phyloP scores from a whole-genome alignment of 1,140 invertebrate genomes.

The Tachypleus tridentatus region DNA sequence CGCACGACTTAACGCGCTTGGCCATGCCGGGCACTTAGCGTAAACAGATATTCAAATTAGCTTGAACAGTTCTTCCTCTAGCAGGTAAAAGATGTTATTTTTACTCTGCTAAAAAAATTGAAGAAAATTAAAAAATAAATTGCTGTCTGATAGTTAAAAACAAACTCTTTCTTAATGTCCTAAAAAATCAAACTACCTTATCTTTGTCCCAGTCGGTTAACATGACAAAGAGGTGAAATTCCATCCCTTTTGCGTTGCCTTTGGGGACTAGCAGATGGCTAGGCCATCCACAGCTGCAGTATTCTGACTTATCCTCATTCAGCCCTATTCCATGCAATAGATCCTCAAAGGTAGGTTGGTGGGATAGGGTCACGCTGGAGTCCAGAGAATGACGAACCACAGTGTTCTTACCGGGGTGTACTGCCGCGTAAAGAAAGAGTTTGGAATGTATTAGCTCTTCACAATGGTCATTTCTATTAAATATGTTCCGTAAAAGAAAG shows the following conservation, averaged over 20 bases:
- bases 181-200: constrained; percentile 1
- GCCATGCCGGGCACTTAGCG: too few species aligned
- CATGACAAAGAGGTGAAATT: constrained; percentile 15
- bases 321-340: constrained; percentile 9
- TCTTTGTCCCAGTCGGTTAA: constrained; percentile 14
- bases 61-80: too few species aligned
- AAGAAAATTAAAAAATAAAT: too few species aligned
- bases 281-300: constrained; percentile 19
- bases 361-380: constrained; percentile 11
- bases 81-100: too few species aligned
- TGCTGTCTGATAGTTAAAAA: too few species aligned
- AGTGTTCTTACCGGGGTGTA: constrained; percentile 10
- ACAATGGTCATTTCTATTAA: too few species aligned
- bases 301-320: constrained; percentile 5
- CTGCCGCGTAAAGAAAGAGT: background rate
- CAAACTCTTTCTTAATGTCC: too few species aligned
- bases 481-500: too few species aligned
- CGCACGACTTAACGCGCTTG: too few species aligned
- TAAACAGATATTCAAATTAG: too few species aligned
- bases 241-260: constrained; percentile 9
- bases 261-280: constrained; percentile 14
- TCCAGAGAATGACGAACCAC: constrained; percentile 12
- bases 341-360: constrained; percentile 4
- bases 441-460: too few species aligned
- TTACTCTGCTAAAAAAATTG: too few species aligned